These are phyloP conservation scores for Sipha flava DNA, from an alignment of 1,140 invertebrate species.

Conservation along the genomic window DNA sequence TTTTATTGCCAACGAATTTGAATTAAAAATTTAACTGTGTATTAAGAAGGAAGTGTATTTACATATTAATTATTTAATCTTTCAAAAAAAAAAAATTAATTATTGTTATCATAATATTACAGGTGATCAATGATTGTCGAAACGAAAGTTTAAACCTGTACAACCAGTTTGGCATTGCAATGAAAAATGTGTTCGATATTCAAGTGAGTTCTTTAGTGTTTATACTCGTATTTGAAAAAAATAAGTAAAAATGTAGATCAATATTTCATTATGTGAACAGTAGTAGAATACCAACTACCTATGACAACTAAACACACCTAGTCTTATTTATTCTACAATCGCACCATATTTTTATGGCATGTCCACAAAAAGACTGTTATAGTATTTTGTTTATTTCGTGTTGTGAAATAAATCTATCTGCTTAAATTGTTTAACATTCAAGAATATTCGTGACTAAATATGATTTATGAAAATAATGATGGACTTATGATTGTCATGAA, in stretches of 20 bases:
- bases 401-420: background rate
- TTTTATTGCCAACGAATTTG: too few relatives aligned
- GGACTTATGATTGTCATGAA: background rate
- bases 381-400: background rate
- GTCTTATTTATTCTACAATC: background rate
- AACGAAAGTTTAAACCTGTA: conserved; percentile 85
- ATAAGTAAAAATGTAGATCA: background rate
- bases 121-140: conserved; percentile 89
- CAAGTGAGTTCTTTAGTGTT: conserved; percentile 53
- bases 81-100: too few relatives aligned
- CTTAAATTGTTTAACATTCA: background rate
- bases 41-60: too few relatives aligned
- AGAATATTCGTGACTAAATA: background rate
- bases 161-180: conserved; percentile 75
- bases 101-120: conserved; percentile 40
- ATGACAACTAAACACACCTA: background rate
- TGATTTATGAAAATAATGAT: background rate
- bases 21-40: too few relatives aligned
- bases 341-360: background rate
- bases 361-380: background rate
- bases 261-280: background rate
- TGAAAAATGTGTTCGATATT: conserved; percentile 89
- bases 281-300: background rate
- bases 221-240: background rate
- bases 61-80: too few relatives aligned